phyloP scores from a whole-genome alignment of 1,140 invertebrate genomes.

The Theocolax elegans region DNA sequence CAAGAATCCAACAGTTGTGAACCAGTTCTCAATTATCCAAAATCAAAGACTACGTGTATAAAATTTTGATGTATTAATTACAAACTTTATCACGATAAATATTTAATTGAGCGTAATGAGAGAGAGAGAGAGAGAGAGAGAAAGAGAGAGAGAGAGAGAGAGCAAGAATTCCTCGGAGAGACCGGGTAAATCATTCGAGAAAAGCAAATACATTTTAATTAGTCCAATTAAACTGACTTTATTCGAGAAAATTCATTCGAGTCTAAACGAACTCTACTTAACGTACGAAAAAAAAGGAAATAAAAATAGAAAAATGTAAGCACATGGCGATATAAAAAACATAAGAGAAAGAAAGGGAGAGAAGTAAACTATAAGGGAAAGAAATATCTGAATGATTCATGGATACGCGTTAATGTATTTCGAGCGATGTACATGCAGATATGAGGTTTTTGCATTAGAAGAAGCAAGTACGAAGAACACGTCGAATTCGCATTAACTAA shows the following conservation, averaged over 20 bases:
- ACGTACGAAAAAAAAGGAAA: background rate
- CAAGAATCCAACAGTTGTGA: too few relatives aligned
- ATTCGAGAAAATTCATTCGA: constrained; percentile 25
- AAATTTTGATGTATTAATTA: constrained; percentile 8
- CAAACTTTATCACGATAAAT: constrained; percentile 10
- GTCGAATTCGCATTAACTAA: constrained; percentile 2
- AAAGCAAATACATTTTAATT: constrained; percentile 33
- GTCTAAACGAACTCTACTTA: background rate
- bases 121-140: too few relatives aligned
- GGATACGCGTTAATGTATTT: constrained; percentile 18
- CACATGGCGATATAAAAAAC: background rate
- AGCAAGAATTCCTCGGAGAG: constrained; percentile 6
- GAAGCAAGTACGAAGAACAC: background rate
- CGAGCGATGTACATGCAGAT: constrained; percentile 1
- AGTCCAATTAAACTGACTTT: constrained; percentile 20
- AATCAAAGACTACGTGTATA: background rate
- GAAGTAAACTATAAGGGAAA: too few relatives aligned
- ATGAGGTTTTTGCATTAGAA: constrained; percentile 30
- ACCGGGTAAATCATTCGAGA: background rate
- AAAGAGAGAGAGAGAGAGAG: too few relatives aligned
- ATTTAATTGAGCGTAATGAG: constrained; percentile 22
- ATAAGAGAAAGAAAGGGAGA: too few relatives aligned
- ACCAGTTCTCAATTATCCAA: background rate
- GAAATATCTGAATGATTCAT: constrained; percentile 14
- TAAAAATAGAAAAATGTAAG: background rate